Percentiles rank a stretch among this genome's conserved stretches.
Evolutionary conservation across 2,888 invertebrate species (phyloP).

Genomic region (Drosophila kuntzei): DNA sequence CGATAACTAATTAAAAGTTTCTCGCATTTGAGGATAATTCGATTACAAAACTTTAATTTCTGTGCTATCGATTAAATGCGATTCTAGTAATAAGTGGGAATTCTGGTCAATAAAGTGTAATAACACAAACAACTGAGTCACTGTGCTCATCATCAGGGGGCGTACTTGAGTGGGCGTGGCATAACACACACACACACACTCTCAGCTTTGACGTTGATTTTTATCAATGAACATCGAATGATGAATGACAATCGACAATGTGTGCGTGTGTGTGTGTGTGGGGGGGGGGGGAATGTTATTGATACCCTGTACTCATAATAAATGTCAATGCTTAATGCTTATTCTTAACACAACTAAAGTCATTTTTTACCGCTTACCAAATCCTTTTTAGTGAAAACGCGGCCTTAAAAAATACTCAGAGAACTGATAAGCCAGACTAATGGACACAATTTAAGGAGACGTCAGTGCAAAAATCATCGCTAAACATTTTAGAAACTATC

Average conservation of each 20-base stretch:
- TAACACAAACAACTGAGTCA: constrained; percentile 31
- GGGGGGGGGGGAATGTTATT: not conserved
- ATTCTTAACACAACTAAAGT: constrained; percentile 10
- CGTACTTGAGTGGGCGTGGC: constrained; percentile 12
- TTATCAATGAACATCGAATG: constrained; percentile 50
- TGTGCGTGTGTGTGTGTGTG: not conserved
- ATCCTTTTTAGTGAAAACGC: constrained; percentile 6
- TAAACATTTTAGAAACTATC: constrained; percentile 3
- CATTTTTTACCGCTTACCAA: constrained; percentile 13
- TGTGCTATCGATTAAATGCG: constrained; percentile 33
- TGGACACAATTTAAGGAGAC: not conserved
- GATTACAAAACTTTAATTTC: constrained; percentile 41
- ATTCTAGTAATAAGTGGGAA: not conserved
- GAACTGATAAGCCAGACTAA: constrained; percentile 14
- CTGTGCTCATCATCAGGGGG: constrained; percentile 18
- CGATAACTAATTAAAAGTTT: constrained; percentile 74
- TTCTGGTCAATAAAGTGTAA: constrained; percentile 20
- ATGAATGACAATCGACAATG: constrained; percentile 44
- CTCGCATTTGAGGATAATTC: constrained; percentile 42
- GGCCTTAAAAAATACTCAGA: constrained; percentile 1
- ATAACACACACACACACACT: not conserved
- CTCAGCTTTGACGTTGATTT: constrained; percentile 42
- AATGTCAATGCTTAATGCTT: constrained; percentile 14
- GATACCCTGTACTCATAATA: constrained; percentile 13
- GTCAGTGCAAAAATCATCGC: not conserved